phyloP scores from a whole-genome alignment of 2,888 invertebrate species.

The Heliconius ethilla region DNA sequence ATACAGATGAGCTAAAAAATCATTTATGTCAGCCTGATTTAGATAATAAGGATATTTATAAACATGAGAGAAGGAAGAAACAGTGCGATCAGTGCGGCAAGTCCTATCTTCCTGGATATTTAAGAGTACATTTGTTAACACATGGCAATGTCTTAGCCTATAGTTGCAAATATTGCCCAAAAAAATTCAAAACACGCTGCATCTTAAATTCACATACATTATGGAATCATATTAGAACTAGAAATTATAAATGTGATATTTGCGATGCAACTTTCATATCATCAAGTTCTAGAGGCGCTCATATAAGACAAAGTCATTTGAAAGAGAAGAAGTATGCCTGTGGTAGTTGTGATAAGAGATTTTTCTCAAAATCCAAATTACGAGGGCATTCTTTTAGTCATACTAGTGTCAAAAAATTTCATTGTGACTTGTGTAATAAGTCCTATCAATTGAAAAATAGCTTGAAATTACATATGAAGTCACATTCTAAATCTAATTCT shows the following conservation, averaged over 20 bases:
- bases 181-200: slow-evolving; percentile 76
- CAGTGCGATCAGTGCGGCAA: slow-evolving; percentile 79
- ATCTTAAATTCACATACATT: slow-evolving; percentile 72
- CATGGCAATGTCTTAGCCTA: slow-evolving; percentile 70
- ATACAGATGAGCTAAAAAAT: slow-evolving; percentile 54
- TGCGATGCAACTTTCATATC: slow-evolving; percentile 78
- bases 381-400: slow-evolving; percentile 74
- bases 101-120: slow-evolving; percentile 75
- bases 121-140: slow-evolving; percentile 73
- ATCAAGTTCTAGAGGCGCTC: slow-evolving; percentile 72
- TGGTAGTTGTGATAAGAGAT: slow-evolving; percentile 72
- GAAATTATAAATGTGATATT: slow-evolving; percentile 75
- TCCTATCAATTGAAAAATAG: slow-evolving; percentile 77
- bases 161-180: slow-evolving; percentile 75
- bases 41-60: slow-evolving; percentile 57
- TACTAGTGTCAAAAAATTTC: slow-evolving; percentile 76
- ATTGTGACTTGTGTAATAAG: slow-evolving; percentile 75
- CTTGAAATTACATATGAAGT: slow-evolving; percentile 75
- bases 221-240: slow-evolving; percentile 76
- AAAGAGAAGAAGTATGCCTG: slow-evolving; percentile 77
- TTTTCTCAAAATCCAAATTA: slow-evolving; percentile 74
- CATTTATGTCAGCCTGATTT: slow-evolving; percentile 67
- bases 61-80: slow-evolving; percentile 58
- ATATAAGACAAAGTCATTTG: slow-evolving; percentile 74
- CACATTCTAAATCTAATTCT: slow-evolving; percentile 55